A percentile compares a stretch with the other conserved stretches of the same genome.
These are phyloP conservation scores for Mus pahari DNA, from an alignment of 2,113 vertebrate genomes.

Conservation along the genomic window DNA sequence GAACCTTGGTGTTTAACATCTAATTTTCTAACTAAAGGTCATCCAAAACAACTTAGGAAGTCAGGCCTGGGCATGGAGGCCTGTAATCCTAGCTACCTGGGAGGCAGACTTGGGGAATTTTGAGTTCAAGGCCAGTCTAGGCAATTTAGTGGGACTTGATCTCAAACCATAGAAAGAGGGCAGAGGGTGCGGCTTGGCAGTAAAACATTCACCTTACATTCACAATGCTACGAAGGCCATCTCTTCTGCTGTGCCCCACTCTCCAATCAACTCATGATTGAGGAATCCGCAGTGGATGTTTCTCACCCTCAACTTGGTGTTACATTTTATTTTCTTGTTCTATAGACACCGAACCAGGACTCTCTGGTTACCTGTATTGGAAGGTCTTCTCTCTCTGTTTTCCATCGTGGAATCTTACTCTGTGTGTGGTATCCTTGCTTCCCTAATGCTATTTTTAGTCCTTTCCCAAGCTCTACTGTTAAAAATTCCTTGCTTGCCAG, in stretches of 20 bases:
- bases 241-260: not conserved
- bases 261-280: not conserved
- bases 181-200: not conserved
- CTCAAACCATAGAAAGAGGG: not conserved
- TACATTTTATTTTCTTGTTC: not conserved
- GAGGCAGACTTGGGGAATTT: not conserved
- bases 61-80: not conserved
- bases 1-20: not conserved
- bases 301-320: not conserved
- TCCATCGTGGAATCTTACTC: not conserved
- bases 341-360: too few species aligned
- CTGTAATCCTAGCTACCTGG: not conserved
- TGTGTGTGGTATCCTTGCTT: not conserved
- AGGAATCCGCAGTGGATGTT: not conserved
- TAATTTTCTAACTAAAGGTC: not conserved
- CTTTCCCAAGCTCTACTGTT: slow-evolving; percentile 61
- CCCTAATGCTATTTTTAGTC: slow-evolving; percentile 11
- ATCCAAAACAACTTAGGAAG: not conserved
- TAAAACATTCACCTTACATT: not conserved
- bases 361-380: not conserved
- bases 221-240: too few species aligned
- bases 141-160: not conserved
- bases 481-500: slow-evolving; percentile 47
- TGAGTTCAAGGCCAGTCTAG: not conserved
- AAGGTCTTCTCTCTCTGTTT: not conserved